These are phyloP conservation scores for Pachyramphus minor DNA, from an alignment of 2,113 vertebrate genomes.

Conservation along the genomic window DNA sequence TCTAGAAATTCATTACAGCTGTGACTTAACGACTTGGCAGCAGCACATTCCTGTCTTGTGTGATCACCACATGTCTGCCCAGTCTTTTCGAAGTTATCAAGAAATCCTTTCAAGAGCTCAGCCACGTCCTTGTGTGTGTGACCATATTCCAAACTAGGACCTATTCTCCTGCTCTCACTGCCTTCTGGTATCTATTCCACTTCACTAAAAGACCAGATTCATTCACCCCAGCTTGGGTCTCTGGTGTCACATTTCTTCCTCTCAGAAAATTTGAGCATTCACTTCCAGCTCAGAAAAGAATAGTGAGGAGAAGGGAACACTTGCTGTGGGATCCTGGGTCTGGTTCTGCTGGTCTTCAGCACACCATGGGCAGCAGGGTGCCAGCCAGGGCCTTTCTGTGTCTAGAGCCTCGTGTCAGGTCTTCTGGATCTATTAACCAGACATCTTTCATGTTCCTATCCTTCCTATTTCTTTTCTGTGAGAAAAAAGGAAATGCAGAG, in stretches of 20 bases:
- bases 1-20: neutral
- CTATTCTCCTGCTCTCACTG: neutral
- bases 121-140: neutral
- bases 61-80: rapidly evolving
- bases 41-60: neutral
- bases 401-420: rapidly evolving
- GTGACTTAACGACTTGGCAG: neutral
- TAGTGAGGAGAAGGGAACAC: neutral
- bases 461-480: neutral
- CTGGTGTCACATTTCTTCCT: neutral
- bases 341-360: neutral
- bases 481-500: neutral
- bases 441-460: neutral
- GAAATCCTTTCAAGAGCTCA: neutral
- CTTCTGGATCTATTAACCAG: neutral
- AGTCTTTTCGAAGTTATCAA: neutral
- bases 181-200: neutral
- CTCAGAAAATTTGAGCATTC: neutral
- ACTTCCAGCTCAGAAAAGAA: neutral
- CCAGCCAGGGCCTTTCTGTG: neutral
- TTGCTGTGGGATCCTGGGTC: neutral
- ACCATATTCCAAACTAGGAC: neutral
- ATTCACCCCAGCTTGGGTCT: rapidly evolving
- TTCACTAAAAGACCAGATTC: neutral
- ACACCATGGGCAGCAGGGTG: neutral